Base-by-base conservation (phyloP, 2,113 vertebrate genomes). In the Nycticebus coucang region DNA sequence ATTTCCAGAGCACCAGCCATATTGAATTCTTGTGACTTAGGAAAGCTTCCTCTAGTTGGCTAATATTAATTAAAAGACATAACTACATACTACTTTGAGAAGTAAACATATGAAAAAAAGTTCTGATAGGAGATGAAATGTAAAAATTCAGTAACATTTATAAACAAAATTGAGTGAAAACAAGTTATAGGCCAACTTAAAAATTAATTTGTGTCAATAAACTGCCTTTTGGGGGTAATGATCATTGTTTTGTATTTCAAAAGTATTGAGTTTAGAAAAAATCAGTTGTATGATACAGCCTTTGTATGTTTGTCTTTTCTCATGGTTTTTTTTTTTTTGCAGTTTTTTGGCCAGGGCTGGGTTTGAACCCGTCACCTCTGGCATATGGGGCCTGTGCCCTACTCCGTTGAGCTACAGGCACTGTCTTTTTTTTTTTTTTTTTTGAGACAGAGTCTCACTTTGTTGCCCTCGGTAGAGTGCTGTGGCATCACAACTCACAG, bases 231-330 rank as follows among this genome's bases (percentile, higher is more conserved):
- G 69, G 21, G 37, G 41, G 33, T 92, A 92, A 72, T 86, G 37
- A 97, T 97, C 94, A 95, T 91, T 97, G 91, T 95, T 96, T 91
- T 92, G 35, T 97, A 96, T 96, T 95, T 95, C 33, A 66, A 71
- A 96, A 95, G 50, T 93, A 82, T 37, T 95, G 78, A 92, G 53
- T 95, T 96, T 94, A 93, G 55, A n/a, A n/a, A n/a, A 96, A 95
- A 92, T 96, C 72, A 95, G 22, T 93, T 97, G 82, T 95, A 82
- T 95, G 41, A 96, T 93, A 91, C 81, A 91, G 60, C 79, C 78
- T 97, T 95, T 97, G 78, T 97, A 95, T 95, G 57, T 97, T 95
- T 97, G 88, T 91, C 71, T 96, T 97, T 91, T 85, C 74, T 62
- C 19, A 11, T 96, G 95, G 95, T 97, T 66, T 95, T 97, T 97